These are phyloP conservation scores for Salticus scenicus DNA, from an alignment of 2,888 invertebrate species.

Conservation along the genomic window DNA sequence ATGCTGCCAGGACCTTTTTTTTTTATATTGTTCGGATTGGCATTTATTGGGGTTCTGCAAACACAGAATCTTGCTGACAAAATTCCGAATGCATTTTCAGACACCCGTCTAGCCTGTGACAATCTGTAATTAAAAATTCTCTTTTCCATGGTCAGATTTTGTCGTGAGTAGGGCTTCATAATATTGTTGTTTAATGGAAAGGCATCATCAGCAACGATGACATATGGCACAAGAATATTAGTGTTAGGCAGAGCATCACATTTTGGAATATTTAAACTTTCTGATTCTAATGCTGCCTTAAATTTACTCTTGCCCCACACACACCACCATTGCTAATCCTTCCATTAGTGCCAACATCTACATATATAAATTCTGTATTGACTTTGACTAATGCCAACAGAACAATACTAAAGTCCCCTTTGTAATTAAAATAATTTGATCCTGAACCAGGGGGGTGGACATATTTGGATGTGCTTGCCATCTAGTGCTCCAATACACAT, in stretches of 20 bases:
- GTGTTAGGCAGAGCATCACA: background rate
- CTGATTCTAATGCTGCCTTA: background rate
- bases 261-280: background rate
- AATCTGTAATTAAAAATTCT: slow-evolving; percentile 25
- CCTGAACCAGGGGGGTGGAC: background rate
- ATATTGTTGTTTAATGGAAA: slow-evolving; percentile 15
- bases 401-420: slow-evolving; percentile 7
- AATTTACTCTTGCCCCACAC: background rate
- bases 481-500: slow-evolving; percentile 17
- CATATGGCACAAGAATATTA: background rate
- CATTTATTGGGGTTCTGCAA: too few relatives aligned
- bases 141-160: too few relatives aligned
- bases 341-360: too few relatives aligned
- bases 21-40: too few relatives aligned
- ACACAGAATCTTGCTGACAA: too few relatives aligned
- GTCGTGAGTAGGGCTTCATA: slow-evolving; percentile 20
- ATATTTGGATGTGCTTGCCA: slow-evolving; percentile 10
- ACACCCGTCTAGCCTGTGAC: background rate
- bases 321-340: slow-evolving; percentile 6
- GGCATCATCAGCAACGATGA: slow-evolving; percentile 14
- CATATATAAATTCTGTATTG: background rate
- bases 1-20: too few relatives aligned
- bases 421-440: slow-evolving; percentile 5
- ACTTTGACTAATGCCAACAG: background rate
- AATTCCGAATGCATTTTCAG: too few relatives aligned